These are phyloP conservation scores for Champsocephalus esox DNA, from an alignment of 2,797 vertebrate species.

Conservation along the genomic window DNA sequence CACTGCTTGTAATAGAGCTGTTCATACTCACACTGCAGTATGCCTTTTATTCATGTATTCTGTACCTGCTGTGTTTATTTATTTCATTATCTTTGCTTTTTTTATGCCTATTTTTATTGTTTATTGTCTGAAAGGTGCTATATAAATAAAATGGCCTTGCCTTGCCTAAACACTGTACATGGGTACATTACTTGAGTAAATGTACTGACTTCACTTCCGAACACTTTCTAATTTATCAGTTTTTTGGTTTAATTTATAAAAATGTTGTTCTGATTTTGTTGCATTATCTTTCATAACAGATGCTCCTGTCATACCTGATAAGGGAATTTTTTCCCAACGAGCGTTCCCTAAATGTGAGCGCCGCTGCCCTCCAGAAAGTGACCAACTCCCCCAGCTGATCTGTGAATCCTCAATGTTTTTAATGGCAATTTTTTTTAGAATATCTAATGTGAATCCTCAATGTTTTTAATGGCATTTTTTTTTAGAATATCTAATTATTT, in stretches of 20 bases:
- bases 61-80: no score
- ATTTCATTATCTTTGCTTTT: no score
- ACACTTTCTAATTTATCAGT: background rate
- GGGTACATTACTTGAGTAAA: no score
- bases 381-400: conserved; percentile 54
- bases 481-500: conserved; percentile 59
- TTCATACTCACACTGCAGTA: no score
- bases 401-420: conserved; percentile 44
- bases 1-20: no score
- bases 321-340: conserved; percentile 78
- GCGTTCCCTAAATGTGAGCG: conserved; percentile 51
- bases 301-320: conserved; percentile 79
- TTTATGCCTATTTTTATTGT: no score
- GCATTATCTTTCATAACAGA: conserved; percentile 53
- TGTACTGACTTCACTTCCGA: no score
- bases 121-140: no score
- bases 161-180: no score
- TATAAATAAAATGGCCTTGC: no score
- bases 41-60: no score
- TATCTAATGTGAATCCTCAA: conserved; percentile 27
- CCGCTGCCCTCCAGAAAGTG: conserved; percentile 61
- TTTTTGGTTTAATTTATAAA: background rate
- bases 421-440: conserved; percentile 38
- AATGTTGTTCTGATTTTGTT: background rate
- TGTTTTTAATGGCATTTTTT: conserved; percentile 32